Percentiles rank a stretch among this genome's conserved stretches.
These are phyloP conservation scores for Drosophila conformis DNA, from an alignment of 2,888 invertebrate species.

Conservation along the genomic window DNA sequence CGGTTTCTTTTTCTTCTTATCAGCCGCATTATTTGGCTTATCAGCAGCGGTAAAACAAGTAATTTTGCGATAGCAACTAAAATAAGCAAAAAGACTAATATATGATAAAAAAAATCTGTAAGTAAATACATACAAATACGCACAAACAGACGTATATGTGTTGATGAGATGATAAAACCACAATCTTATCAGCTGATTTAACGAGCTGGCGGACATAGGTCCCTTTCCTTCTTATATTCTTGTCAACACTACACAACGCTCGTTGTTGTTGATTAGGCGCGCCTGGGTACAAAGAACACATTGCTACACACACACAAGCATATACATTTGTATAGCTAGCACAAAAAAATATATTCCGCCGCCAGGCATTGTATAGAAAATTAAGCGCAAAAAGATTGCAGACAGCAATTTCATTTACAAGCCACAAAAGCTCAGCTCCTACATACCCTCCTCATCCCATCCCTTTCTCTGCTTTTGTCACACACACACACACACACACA, in stretches of 20 bases:
- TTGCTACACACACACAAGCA: constrained; percentile 1
- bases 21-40: constrained; percentile 33
- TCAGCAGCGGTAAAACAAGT: constrained; percentile 44
- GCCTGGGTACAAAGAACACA: constrained; percentile 8
- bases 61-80: constrained; percentile 30
- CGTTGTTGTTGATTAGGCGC: constrained; percentile 38
- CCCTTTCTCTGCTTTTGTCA: constrained; percentile 48
- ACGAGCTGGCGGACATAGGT: constrained; percentile 46
- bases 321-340: neutral
- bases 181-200: constrained; percentile 68
- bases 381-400: constrained; percentile 60
- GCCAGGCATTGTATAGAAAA: constrained; percentile 52
- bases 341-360: constrained; percentile 15
- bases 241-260: constrained; percentile 39
- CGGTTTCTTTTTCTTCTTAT: constrained; percentile 33
- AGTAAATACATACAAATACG: constrained; percentile 19
- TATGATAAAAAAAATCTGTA: constrained; percentile 49
- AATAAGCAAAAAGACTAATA: constrained; percentile 38
- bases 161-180: constrained; percentile 43
- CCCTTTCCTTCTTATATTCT: constrained; percentile 22
- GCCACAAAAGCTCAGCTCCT: constrained; percentile 8
- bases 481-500: constrained; percentile 16
- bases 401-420: constrained; percentile 54
- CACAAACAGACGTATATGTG: constrained; percentile 5
- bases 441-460: too few species aligned